Conservation (phyloP, 2,888 invertebrate genomes). For the Athalia cordata region DNA sequence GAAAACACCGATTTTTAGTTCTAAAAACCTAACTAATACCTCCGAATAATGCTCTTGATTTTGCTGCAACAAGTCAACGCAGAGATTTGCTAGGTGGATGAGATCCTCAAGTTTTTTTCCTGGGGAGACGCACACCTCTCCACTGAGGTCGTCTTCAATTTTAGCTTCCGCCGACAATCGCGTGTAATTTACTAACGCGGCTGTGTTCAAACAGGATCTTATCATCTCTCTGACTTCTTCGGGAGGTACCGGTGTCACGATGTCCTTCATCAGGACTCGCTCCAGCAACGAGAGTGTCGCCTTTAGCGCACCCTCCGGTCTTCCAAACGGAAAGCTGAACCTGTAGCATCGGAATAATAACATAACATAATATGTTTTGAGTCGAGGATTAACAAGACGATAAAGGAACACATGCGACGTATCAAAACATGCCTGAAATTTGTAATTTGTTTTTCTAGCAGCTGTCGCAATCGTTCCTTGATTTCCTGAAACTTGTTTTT, state of each 20-base stretch:
- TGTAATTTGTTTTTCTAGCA: constrained; percentile 98
- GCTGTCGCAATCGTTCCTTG: constrained; percentile 93
- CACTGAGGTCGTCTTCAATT: constrained; percentile 90
- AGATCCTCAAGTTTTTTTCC: constrained; percentile 96
- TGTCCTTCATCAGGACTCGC: constrained; percentile 98
- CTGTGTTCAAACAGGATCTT: constrained; percentile 97
- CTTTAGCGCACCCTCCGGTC: constrained; percentile 98
- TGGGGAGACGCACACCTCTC: constrained; percentile 89
- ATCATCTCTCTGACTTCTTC: constrained; percentile 97
- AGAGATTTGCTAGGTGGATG: constrained; percentile 96
- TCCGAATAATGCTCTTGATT: constrained; percentile 99
- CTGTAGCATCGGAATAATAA: constrained; percentile 71
- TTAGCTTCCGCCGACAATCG: constrained; percentile 97
- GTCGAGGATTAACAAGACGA: constrained; percentile 1
- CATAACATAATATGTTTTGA: background rate
- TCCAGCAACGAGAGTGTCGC: constrained; percentile 97
- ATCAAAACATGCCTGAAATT: constrained; percentile 88
- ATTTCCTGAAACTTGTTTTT: constrained; percentile 98
- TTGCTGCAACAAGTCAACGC: constrained; percentile 98
- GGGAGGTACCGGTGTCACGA: constrained; percentile 96
- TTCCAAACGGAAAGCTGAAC: constrained; percentile 98
- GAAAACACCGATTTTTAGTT: constrained; percentile 59
- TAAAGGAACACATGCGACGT: background rate
- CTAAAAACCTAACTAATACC: constrained; percentile 80
- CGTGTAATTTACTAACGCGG: constrained; percentile 97